phyloP scores from a whole-genome alignment of 2,113 vertebrate species.

The Aspiorhynchus laticeps region DNA sequence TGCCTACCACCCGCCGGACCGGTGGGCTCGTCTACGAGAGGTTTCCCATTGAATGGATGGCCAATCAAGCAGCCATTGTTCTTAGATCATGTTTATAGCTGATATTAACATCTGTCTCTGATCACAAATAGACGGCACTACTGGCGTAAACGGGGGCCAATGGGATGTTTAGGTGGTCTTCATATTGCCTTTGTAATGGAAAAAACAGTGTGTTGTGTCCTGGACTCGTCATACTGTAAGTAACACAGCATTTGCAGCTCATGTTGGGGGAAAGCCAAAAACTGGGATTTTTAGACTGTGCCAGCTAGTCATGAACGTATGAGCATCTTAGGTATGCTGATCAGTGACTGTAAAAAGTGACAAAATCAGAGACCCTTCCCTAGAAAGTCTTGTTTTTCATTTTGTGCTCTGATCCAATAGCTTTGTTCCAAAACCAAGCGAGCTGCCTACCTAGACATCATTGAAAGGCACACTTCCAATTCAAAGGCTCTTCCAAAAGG shows the following conservation, averaged over 20 bases:
- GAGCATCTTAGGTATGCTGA: not conserved
- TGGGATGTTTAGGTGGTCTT: not conserved
- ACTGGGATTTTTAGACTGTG: not conserved
- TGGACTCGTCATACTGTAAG: not conserved
- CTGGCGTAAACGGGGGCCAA: not conserved
- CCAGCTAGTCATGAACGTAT: not conserved
- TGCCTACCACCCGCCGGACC: slow-evolving; percentile 28
- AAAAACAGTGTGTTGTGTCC: not conserved
- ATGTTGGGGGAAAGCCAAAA: not conserved
- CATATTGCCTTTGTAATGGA: not conserved
- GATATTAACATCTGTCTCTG: not conserved
- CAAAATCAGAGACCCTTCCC: not conserved
- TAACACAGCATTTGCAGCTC: not conserved
- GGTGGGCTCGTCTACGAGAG: not conserved
- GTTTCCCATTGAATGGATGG: slow-evolving; percentile 23
- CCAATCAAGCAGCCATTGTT: not conserved
- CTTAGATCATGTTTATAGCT: not conserved
- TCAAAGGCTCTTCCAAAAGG: not conserved
- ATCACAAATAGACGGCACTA: not conserved
- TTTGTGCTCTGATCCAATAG: not conserved
- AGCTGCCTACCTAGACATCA: slow-evolving; percentile 1
- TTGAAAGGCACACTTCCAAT: not conserved
- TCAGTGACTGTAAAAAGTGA: not conserved
- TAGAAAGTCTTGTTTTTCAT: not conserved
- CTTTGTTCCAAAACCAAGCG: not conserved